Base-by-base conservation (phyloP, 2,113 vertebrate genomes). In the Mesoclemmys tuberculata region DNA sequence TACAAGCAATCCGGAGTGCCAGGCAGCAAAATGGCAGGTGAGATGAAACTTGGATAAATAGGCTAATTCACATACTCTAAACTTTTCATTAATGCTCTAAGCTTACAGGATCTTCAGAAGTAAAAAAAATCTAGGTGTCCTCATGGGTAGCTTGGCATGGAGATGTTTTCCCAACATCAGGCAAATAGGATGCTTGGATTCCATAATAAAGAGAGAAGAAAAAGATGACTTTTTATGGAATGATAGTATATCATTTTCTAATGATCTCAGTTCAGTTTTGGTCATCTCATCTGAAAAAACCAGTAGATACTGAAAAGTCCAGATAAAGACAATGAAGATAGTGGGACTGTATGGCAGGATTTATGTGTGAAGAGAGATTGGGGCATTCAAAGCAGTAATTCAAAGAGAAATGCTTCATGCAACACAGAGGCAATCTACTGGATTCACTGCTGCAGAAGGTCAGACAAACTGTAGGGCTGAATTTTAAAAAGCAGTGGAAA, bases 1-100 rank as follows among this genome's bases (percentile, higher is more conserved):
- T 89, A 68, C 68, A 82, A 94, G 85, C 56, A 81, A 74, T 87
- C 95, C 68, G 75, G 10, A 85, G 85, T 26, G 4, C 2, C 35
- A 88, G 92, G 74, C 31, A 68, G 26, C 51, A 87, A 90, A 92
- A 0, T 55, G 81, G n/a, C 21, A 55, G 64, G 92, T 78, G 48
- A 80, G 51, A 82, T 52, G 52, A 64, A 61, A 71, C 85, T 38
- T 71, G 55, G 51, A 80, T 87, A 71, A 96, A 87, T 8, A 46
- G 80, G 31, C 14, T 92, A 85, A 90, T 85, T 91, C 22, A 46
- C 85, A 61, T 58, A 61, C 9, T 48, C 49, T 29, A 90, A 88
- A 91, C 85, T 74, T 9, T 5, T 41, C n/a, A 51, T 11, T 8
- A 55, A 82, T 91, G 22, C 77, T 18, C 14, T 10, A 19, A 84